Conservation (phyloP, 2,113 vertebrate genomes). For the Nipponia nippon region DNA sequence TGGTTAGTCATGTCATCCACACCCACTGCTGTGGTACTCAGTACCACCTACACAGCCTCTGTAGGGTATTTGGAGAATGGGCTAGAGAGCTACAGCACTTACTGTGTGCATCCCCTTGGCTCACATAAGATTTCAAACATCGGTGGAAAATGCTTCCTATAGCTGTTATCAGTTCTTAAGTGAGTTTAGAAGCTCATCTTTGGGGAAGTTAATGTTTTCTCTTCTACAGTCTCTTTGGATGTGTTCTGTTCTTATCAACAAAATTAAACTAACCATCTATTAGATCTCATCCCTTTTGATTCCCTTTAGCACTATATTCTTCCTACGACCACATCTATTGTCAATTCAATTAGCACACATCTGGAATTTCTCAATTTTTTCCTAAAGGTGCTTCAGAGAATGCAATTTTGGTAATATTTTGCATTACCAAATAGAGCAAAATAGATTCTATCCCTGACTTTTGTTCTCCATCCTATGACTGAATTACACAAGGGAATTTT, state of each 20-base stretch:
- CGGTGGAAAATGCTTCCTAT: not conserved
- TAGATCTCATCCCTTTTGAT: not conserved
- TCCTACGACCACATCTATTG: too few relatives aligned
- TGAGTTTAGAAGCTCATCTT: not conserved
- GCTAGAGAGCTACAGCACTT: not conserved
- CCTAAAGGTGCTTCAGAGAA: too few relatives aligned
- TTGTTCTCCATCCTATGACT: too few relatives aligned
- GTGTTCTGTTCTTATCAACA: not conserved
- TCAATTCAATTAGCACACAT: too few relatives aligned
- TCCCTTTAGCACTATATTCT: too few relatives aligned
- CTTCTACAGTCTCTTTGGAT: not conserved
- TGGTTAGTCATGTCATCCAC: not conserved
- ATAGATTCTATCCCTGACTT: too few relatives aligned
- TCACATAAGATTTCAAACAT: not conserved
- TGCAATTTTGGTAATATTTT: too few relatives aligned
- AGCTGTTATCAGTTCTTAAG: not conserved
- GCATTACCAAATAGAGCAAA: too few relatives aligned
- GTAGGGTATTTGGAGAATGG: not conserved
- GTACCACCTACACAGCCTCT: not conserved
- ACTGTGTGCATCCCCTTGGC: not conserved
- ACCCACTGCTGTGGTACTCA: not conserved
- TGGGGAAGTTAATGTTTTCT: not conserved
- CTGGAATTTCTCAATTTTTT: too few relatives aligned
- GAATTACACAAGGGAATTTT: too few relatives aligned
- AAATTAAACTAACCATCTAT: not conserved